Evolutionary conservation across 2,113 vertebrate genomes (phyloP).

Genomic region (Mohoua ochrocephala): DNA sequence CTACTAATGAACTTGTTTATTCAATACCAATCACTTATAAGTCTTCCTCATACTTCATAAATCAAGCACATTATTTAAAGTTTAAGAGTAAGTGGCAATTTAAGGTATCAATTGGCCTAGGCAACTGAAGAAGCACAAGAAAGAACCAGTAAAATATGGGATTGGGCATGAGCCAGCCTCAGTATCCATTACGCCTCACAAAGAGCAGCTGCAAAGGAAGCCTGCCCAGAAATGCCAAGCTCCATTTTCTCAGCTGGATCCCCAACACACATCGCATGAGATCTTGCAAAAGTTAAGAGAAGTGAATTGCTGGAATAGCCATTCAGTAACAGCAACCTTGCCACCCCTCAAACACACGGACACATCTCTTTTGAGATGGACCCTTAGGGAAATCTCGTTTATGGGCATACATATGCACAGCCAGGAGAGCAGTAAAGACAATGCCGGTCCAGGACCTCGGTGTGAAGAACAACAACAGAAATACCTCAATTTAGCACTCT

Average conservation of each 20-base stretch:
- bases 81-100: not conserved
- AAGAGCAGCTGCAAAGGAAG: not conserved
- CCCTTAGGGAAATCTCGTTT: not conserved
- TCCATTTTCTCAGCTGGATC: not conserved
- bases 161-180: not conserved
- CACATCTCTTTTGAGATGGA: not conserved
- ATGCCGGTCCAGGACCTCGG: rapidly evolving
- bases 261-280: not conserved
- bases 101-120: not conserved
- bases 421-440: not conserved
- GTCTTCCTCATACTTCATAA: not conserved
- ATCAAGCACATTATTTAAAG: not conserved
- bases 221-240: not conserved
- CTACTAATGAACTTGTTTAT: not conserved
- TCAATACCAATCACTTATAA: not conserved
- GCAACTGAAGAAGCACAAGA: not conserved
- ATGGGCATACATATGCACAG: not conserved
- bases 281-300: not conserved
- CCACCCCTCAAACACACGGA: not conserved
- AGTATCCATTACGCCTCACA: not conserved
- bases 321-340: not conserved
- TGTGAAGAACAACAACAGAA: not conserved
- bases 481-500: not conserved
- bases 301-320: not conserved
- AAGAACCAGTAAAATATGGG: not conserved